Evolutionary conservation across 2,113 vertebrate species (phyloP).

Genomic region (Mustela nigripes): DNA sequence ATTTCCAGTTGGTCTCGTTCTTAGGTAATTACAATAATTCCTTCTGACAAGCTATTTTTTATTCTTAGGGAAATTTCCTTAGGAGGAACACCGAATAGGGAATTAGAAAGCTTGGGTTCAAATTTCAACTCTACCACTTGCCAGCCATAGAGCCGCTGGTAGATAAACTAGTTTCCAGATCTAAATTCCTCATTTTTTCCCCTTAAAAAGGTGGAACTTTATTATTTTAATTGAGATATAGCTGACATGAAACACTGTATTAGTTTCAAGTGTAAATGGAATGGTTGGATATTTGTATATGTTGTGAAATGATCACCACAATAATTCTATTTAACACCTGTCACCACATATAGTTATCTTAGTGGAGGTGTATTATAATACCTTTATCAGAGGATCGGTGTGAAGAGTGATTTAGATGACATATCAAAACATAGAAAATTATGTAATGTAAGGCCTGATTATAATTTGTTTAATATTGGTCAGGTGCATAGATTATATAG

Average conservation of each 20-base stretch:
- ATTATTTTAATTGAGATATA: background rate
- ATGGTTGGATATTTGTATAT: background rate
- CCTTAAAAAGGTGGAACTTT: background rate
- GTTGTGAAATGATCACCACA: background rate
- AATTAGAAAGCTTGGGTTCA: background rate
- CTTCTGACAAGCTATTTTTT: background rate
- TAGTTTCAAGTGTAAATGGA: background rate
- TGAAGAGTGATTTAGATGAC: slow-evolving; percentile 38
- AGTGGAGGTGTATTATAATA: background rate
- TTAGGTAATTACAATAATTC: background rate
- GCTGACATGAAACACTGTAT: background rate
- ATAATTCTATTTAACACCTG: background rate
- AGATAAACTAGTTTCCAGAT: background rate
- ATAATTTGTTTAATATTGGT: slow-evolving; percentile 43
- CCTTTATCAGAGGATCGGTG: background rate
- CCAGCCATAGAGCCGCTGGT: background rate
- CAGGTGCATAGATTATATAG: slow-evolving; percentile 34
- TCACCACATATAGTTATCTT: background rate
- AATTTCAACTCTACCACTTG: background rate
- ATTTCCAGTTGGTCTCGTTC: background rate
- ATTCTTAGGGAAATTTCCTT: background rate
- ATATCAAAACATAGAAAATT: background rate
- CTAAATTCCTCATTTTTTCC: background rate
- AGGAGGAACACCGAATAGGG: background rate
- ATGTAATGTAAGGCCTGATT: slow-evolving; percentile 24